Percentiles rank a stretch among this genome's conserved stretches.
phyloP scores from a whole-genome alignment of 2,113 vertebrate genomes.

The Amblyornis subalaris region DNA sequence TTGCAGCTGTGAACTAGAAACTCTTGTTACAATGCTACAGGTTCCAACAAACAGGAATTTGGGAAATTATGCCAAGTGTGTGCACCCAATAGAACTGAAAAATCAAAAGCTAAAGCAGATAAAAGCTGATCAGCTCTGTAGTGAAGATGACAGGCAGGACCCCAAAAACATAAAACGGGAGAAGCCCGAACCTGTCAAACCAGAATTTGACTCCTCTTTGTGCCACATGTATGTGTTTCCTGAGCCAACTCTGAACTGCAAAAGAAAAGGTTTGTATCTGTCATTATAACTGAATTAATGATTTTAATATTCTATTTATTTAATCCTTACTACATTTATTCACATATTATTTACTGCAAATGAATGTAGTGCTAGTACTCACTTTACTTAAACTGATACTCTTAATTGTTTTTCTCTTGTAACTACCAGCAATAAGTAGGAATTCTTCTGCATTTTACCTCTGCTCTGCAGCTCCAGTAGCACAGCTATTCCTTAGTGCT shows the following conservation, averaged over 20 bases:
- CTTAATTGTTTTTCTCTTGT: background rate
- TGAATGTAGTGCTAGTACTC: background rate
- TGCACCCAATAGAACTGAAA: slow-evolving; percentile 72
- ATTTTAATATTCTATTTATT: background rate
- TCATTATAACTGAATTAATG: background rate
- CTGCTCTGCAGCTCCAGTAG: background rate
- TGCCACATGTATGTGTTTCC: slow-evolving; percentile 89
- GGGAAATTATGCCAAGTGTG: slow-evolving; percentile 90
- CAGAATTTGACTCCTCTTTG: slow-evolving; percentile 77
- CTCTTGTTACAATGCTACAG: slow-evolving; percentile 86
- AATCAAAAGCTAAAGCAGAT: slow-evolving; percentile 85
- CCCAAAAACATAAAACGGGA: slow-evolving; percentile 21
- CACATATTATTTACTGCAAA: background rate
- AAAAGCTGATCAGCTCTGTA: slow-evolving; percentile 77
- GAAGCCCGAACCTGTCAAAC: slow-evolving; percentile 54
- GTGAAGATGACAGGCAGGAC: slow-evolving; percentile 51
- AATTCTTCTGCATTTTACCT: background rate
- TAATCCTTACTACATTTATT: background rate
- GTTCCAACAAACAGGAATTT: slow-evolving; percentile 89
- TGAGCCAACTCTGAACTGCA: slow-evolving; percentile 86
- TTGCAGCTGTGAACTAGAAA: slow-evolving; percentile 86
- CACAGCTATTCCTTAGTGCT: background rate
- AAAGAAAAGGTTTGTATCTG: slow-evolving; percentile 82
- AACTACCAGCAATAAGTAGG: background rate
- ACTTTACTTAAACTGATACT: background rate